These are phyloP conservation scores for Rhagonycha lutea DNA, from an alignment of 2,888 invertebrate species.

Conservation along the genomic window DNA sequence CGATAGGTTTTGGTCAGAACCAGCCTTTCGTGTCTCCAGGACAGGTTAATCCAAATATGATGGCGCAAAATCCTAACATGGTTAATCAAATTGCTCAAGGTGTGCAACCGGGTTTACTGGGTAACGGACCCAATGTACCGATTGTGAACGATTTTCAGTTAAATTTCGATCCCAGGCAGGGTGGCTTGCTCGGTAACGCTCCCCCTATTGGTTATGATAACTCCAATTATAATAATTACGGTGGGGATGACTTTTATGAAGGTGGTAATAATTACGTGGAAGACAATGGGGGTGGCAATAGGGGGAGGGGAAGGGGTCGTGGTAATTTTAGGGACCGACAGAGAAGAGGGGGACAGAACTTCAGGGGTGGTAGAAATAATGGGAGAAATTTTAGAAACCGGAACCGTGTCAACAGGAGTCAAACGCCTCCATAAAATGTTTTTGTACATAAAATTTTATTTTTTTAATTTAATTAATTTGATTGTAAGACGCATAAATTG, in stretches of 20 bases:
- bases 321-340: slow-evolving; percentile 22
- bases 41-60: slow-evolving; percentile 60
- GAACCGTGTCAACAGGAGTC: slow-evolving; percentile 46
- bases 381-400: slow-evolving; percentile 42
- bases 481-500: background rate
- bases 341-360: slow-evolving; percentile 21
- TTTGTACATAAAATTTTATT: background rate
- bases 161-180: slow-evolving; percentile 51
- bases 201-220: slow-evolving; percentile 37
- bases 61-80: slow-evolving; percentile 58
- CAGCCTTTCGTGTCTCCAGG: slow-evolving; percentile 51
- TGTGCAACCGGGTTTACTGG: slow-evolving; percentile 59
- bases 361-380: slow-evolving; percentile 20
- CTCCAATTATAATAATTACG: slow-evolving; percentile 23
- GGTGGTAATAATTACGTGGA: slow-evolving; percentile 32
- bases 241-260: slow-evolving; percentile 57
- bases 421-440: slow-evolving; percentile 45
- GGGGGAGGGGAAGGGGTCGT: slow-evolving; percentile 9
- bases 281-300: slow-evolving; percentile 18
- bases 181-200: slow-evolving; percentile 45
- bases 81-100: slow-evolving; percentile 53
- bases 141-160: slow-evolving; percentile 50
- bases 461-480: background rate
- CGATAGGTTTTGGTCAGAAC: slow-evolving; percentile 18
- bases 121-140: slow-evolving; percentile 57